Base-by-base conservation (phyloP, 2,888 invertebrate species). In the Junonia oenone region DNA sequence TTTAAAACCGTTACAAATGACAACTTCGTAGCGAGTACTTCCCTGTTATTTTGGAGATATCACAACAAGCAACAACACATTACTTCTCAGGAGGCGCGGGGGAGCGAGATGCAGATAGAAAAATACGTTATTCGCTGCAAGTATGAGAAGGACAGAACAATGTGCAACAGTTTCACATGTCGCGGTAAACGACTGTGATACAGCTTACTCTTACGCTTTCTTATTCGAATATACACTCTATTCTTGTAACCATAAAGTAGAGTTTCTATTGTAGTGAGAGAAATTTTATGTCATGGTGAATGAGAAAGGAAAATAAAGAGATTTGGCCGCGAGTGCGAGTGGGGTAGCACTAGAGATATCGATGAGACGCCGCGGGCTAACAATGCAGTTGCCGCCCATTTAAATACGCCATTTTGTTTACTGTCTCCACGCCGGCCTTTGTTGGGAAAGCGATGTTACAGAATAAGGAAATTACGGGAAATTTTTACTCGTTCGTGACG, bases 1-100 rank as follows among this genome's bases (percentile, higher is more conserved):
- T 63, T 68, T 67, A 78, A 87, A 89, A 89, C 86, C 83, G 87
- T 86, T 90, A 87, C 87, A 90, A 90, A 90, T 90, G 89, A 90
- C 90, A 90, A 91, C 86, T 90, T 85, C 81, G 83, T 79, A 85
- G 81, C 81, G 87, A 90, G 89, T 87, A 89, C 89, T 90, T 88
- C 90, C 87, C 90, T 91, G 90, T 90, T 90, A 90, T 90, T 90
- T 89, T 81, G 83, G 81, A 90, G 90, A 90, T 90, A 91, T 91
- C 90, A 91, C 90, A 91, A 90, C 90, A 90, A 88, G 82, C 86
- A 89, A 90, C 85, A 90, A 90, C 88, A 88, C 85, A 87, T 89
- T 89, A 88, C 86, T 89, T 83, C 88, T 86, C 78, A 83, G 81
- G 78, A 82, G 77, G 76, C 71, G 73, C 71, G 84, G 65, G 68